phyloP scores from a whole-genome alignment of 2,888 invertebrate species.

The Oxytorus armatus region DNA sequence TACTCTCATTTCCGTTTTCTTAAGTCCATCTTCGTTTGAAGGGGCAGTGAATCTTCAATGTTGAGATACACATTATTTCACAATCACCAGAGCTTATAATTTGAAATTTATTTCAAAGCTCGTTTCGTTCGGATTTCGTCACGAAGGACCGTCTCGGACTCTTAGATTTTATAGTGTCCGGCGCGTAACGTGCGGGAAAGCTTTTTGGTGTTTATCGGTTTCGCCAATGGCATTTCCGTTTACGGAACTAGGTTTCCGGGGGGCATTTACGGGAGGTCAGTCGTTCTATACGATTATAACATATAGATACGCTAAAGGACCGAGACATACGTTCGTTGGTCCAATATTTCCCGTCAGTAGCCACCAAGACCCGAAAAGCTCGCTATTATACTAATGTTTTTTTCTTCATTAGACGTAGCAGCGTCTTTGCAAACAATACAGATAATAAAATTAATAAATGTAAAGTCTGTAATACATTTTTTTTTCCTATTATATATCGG shows the following conservation, averaged over 20 bases:
- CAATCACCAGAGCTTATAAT: neutral
- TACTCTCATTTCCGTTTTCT: neutral
- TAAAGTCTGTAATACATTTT: too few relatives aligned
- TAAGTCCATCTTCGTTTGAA: neutral
- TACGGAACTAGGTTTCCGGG: constrained; percentile 46
- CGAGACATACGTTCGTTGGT: constrained; percentile 9
- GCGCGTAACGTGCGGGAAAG: constrained; percentile 64
- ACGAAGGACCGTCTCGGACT: constrained; percentile 2
- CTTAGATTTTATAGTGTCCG: constrained; percentile 47
- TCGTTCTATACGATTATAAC: neutral
- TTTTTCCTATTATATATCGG: too few relatives aligned
- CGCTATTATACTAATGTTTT: too few relatives aligned
- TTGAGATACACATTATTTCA: neutral
- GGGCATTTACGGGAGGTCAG: constrained; percentile 36
- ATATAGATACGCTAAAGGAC: neutral
- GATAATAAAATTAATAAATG: too few relatives aligned
- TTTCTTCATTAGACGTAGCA: too few relatives aligned
- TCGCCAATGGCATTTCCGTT: constrained; percentile 73
- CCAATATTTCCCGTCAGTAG: neutral
- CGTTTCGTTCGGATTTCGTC: neutral
- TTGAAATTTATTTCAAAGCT: constrained; percentile 20
- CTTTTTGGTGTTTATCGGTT: constrained; percentile 78
- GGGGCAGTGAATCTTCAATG: neutral
- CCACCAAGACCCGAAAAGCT: neutral
- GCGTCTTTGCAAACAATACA: too few relatives aligned